phyloP scores from a whole-genome alignment of 2,797 vertebrate species.

The Strix occidentalis region DNA sequence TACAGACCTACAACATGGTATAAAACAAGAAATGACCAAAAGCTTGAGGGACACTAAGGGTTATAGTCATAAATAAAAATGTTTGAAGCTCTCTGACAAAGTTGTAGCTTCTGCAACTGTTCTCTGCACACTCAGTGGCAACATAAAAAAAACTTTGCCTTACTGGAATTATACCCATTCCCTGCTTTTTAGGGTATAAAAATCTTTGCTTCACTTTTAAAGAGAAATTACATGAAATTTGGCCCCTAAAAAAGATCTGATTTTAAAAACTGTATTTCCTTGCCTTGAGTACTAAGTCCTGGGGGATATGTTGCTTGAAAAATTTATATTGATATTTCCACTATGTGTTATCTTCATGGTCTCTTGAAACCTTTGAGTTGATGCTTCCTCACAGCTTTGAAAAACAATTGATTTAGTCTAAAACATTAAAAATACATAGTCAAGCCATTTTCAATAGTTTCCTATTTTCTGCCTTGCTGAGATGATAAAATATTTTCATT shows the following conservation, averaged over 20 bases:
- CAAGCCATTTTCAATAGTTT: not conserved
- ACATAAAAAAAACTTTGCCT: not conserved
- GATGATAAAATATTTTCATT: not conserved
- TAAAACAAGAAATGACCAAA: not conserved
- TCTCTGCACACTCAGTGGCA: not conserved
- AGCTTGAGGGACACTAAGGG: not conserved
- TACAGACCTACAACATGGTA: not conserved
- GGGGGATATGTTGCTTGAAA: not conserved
- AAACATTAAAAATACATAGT: not conserved
- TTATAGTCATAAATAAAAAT: not conserved
- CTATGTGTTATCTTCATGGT: not conserved
- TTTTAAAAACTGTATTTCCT: not conserved
- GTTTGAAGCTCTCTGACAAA: not conserved
- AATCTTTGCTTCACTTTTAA: not conserved
- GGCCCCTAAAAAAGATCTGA: not conserved
- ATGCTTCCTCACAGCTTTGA: not conserved
- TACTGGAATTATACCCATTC: not conserved
- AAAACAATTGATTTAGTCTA: not conserved
- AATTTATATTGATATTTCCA: not conserved
- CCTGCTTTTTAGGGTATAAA: not conserved
- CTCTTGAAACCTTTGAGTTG: not conserved
- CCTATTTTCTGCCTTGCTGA: not conserved
- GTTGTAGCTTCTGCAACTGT: not conserved
- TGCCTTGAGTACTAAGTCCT: not conserved
- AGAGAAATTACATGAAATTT: not conserved